Base-by-base conservation (phyloP, 1,140 invertebrate genomes). In the Drosophila equinoxialis region DNA sequence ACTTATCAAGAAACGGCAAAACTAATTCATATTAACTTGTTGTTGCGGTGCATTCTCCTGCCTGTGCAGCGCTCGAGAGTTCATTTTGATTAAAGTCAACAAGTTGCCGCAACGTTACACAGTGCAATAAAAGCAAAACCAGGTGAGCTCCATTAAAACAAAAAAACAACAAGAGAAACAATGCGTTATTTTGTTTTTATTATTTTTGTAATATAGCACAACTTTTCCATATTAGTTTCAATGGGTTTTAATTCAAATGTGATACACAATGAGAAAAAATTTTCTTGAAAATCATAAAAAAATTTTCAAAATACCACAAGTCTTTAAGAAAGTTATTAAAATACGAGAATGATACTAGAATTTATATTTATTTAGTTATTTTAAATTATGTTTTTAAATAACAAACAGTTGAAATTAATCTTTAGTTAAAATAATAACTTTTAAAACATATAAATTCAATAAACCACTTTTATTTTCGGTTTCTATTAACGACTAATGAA, bases 81-180 rank as follows among this genome's bases (percentile, higher is more conserved):
- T 78, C 73, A 80, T 71, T 87, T 82, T 89, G 69, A 87, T 87
- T 87, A 87, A 87, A 87, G 83, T 87, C 83, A 87, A 87, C 83
- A 87, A 87, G 83, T 89, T 87, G 83, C 77, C 65, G 84, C 80
- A 73, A 77, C 71, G 66, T 69, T 67, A 68, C 68, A 69, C 37
- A 68, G 58, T 20, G 17, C 20, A 11, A 17, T 51, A 51, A 51
- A 51, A 51, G 17, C 45, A 51, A 51, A 64, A 83, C 57, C 79
- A 89, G 83, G 83, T 87, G 63, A 87, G 83, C 82, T 67, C 67
- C 35, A 68, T 54, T 62, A 65, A 58, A 65, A 63, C 65, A 65
- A 65, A 58, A 61, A 63, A 74, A 70, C 35, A 55, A 37, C 35
- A 37, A 3, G 30, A 30, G 6, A 30, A 23, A 58, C 45, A 48